phyloP scores from a whole-genome alignment of 92 coral and sea anemone species.

The Epizoanthus scotinus region DNA sequence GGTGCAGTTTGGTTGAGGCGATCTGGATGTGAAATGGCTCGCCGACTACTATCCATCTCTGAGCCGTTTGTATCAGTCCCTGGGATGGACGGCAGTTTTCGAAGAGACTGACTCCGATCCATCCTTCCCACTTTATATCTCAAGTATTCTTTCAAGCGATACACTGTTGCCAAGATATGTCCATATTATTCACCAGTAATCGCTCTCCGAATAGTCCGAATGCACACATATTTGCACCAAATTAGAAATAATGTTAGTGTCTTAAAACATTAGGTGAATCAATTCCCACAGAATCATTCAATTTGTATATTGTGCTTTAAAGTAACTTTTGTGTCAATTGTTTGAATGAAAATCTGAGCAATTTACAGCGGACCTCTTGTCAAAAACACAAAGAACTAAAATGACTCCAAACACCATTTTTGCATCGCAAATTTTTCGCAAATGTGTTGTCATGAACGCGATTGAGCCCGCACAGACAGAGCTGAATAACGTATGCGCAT shows the following conservation, averaged over 20 bases:
- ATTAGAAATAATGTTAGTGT: no score
- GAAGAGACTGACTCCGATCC: conserved; percentile 79
- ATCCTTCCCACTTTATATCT: conserved; percentile 31
- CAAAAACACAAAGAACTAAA: conserved; percentile 26
- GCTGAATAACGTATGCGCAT: no score
- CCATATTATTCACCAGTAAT: conserved; percentile 1
- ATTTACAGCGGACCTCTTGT: conserved; percentile 10
- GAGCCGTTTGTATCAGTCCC: conserved; percentile 37
- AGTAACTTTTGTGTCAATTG: conserved; percentile 23
- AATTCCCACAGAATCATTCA: conserved; percentile 25
- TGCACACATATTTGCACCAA: neutral
- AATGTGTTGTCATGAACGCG: conserved; percentile 44
- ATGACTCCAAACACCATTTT: conserved; percentile 32
- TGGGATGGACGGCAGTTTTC: conserved; percentile 52
- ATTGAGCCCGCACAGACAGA: conserved; percentile 34
- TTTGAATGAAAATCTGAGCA: conserved; percentile 14
- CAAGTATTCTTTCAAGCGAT: conserved; percentile 3
- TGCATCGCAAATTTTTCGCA: conserved; percentile 35
- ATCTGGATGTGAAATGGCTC: conserved; percentile 73
- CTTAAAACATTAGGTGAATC: no score
- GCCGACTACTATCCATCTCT: conserved; percentile 47
- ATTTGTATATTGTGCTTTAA: neutral
- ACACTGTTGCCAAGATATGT: conserved; percentile 21
- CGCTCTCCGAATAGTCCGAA: neutral
- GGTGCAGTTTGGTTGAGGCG: conserved; percentile 57